Percentiles rank a stretch among this genome's conserved stretches.
Conservation (phyloP, 2,113 vertebrate species). For the Talpa occidentalis region DNA sequence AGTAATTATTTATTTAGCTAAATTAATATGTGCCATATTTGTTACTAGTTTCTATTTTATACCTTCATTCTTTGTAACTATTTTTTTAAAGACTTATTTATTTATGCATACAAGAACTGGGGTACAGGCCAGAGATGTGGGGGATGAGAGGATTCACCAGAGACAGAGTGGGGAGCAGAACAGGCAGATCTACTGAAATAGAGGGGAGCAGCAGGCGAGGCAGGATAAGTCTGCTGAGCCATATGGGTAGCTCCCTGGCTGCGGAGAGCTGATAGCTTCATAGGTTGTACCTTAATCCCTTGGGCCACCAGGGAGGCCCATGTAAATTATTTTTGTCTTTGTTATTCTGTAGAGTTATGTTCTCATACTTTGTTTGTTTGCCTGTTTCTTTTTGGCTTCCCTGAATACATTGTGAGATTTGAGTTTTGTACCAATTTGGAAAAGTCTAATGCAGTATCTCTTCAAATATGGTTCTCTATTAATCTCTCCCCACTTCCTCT, state of each 20-base stretch:
- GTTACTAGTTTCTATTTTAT: neutral
- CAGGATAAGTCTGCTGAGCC: too few species aligned
- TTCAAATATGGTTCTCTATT: neutral
- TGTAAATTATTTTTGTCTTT: neutral
- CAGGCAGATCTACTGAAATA: too few species aligned
- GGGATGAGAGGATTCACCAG: too few species aligned
- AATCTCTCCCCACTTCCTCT: neutral
- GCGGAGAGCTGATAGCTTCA: too few species aligned
- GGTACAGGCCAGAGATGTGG: too few species aligned
- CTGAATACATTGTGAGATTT: neutral
- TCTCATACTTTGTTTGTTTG: neutral
- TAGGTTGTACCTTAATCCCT: too few species aligned
- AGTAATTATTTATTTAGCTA: neutral
- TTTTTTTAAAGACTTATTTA: too few species aligned
- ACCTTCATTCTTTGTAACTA: neutral
- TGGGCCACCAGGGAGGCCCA: too few species aligned
- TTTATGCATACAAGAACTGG: too few species aligned
- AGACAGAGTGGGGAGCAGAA: too few species aligned
- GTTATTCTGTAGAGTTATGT: neutral
- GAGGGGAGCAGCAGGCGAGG: too few species aligned
- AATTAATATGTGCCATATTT: neutral
- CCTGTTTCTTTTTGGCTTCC: neutral
- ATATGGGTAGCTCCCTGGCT: too few species aligned
- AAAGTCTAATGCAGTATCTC: neutral
- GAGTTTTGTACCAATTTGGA: neutral